Conservation (phyloP, 2,113 vertebrate genomes). For the Amia ocellicauda region DNA sequence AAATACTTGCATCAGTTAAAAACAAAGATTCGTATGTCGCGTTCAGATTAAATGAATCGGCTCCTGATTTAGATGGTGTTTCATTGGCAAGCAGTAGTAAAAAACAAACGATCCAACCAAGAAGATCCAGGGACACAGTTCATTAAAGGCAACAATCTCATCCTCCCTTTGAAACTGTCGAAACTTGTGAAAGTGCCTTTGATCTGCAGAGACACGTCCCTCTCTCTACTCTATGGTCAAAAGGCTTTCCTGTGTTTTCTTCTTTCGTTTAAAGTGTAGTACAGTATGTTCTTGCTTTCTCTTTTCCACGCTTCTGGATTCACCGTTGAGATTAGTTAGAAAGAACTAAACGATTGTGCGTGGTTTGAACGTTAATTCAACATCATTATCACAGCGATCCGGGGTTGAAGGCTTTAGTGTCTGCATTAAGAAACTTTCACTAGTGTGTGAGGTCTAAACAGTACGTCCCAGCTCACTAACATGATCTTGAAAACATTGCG, state of each 20-base stretch:
- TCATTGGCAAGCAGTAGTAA: constrained; percentile 18
- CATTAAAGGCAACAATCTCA: constrained; percentile 5
- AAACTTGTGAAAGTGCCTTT: constrained; percentile 34
- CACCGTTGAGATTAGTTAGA: too few relatives aligned
- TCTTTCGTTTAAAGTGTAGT: background rate
- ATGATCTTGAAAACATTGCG: too few relatives aligned
- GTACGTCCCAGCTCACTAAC: too few relatives aligned
- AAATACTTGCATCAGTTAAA: constrained; percentile 2
- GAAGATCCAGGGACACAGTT: background rate
- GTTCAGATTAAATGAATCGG: constrained; percentile 7
- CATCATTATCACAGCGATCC: too few relatives aligned
- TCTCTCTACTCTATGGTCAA: constrained; percentile 2
- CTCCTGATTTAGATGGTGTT: constrained; percentile 22
- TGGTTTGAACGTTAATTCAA: too few relatives aligned
- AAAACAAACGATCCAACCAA: constrained; percentile 17
- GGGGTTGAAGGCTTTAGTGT: too few relatives aligned
- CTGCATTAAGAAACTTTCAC: too few relatives aligned
- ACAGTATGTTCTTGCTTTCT: background rate
- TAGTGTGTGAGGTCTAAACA: too few relatives aligned
- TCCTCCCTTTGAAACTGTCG: constrained; percentile 34
- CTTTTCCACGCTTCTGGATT: background rate
- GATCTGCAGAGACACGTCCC: constrained; percentile 34
- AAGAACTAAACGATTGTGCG: too few relatives aligned
- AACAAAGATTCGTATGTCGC: background rate
- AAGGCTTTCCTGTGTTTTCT: background rate